These are phyloP conservation scores for Galleria mellonella DNA, from an alignment of 1,140 invertebrate genomes.

Conservation along the genomic window DNA sequence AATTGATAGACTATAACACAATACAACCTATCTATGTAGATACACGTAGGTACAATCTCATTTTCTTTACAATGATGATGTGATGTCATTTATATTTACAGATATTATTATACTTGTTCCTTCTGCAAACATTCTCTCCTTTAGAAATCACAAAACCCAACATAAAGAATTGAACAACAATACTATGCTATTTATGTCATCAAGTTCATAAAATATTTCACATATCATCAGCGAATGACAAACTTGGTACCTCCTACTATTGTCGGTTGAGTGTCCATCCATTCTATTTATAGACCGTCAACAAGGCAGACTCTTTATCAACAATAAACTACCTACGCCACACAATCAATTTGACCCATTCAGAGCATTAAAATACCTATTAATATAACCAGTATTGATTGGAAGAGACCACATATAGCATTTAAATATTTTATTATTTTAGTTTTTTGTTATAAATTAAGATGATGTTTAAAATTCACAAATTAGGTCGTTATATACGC, in stretches of 20 bases:
- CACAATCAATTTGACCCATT: slow-evolving; percentile 62
- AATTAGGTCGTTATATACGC: neutral
- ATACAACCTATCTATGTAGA: no score
- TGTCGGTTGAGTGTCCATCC: slow-evolving; percentile 19
- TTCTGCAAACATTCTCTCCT: no score
- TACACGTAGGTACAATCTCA: no score
- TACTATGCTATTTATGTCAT: no score
- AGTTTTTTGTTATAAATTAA: neutral
- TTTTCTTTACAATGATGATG: no score
- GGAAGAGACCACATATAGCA: neutral
- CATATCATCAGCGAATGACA: neutral
- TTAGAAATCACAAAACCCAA: no score
- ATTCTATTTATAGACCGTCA: slow-evolving; percentile 29
- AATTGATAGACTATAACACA: no score
- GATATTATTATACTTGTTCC: no score
- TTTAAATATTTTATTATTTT: neutral
- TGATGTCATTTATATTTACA: no score
- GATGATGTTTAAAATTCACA: neutral
- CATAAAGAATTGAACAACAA: no score
- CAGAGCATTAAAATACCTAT: slow-evolving; percentile 20
- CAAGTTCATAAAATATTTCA: neutral
- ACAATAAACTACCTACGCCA: slow-evolving; percentile 33
- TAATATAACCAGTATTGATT: neutral
- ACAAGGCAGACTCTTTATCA: slow-evolving; percentile 22
- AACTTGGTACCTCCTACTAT: slow-evolving; percentile 8